Conservation (phyloP, 2,888 invertebrate species). For the Eulithis testata region DNA sequence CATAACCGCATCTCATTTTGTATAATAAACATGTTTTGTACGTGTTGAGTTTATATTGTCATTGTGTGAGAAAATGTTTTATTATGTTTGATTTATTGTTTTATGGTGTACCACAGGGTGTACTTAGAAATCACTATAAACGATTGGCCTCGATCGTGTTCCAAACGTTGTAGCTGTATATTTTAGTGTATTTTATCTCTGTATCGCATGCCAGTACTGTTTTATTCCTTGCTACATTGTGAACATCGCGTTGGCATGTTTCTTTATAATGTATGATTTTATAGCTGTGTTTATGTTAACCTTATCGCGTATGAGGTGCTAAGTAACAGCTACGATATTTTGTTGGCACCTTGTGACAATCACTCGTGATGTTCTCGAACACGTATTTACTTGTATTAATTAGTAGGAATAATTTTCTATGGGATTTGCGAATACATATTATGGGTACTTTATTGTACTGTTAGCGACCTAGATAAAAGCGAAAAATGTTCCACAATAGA, state of each 20-base stretch:
- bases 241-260: slow-evolving; percentile 35
- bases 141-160: slow-evolving; percentile 22
- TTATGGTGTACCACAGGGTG: slow-evolving; percentile 3
- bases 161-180: slow-evolving; percentile 28
- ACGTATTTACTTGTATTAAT: background rate
- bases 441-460: too few species aligned
- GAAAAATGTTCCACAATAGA: too few species aligned
- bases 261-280: slow-evolving; percentile 36
- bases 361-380: slow-evolving; percentile 14
- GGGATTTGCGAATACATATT: too few species aligned
- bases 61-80: slow-evolving; percentile 26
- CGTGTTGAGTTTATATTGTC: slow-evolving; percentile 36
- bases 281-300: slow-evolving; percentile 36
- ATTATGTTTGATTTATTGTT: slow-evolving; percentile 32
- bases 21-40: slow-evolving; percentile 41
- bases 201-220: slow-evolving; percentile 33
- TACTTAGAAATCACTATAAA: slow-evolving; percentile 26
- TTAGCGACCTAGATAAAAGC: too few species aligned
- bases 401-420: too few species aligned
- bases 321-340: slow-evolving; percentile 34
- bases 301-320: slow-evolving; percentile 38
- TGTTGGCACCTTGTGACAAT: slow-evolving; percentile 24
- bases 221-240: slow-evolving; percentile 37
- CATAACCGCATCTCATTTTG: slow-evolving; percentile 49
- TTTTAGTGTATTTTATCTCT: slow-evolving; percentile 38